Conservation (phyloP, 2,797 vertebrate genomes). For the Podarcis lilfordi region DNA sequence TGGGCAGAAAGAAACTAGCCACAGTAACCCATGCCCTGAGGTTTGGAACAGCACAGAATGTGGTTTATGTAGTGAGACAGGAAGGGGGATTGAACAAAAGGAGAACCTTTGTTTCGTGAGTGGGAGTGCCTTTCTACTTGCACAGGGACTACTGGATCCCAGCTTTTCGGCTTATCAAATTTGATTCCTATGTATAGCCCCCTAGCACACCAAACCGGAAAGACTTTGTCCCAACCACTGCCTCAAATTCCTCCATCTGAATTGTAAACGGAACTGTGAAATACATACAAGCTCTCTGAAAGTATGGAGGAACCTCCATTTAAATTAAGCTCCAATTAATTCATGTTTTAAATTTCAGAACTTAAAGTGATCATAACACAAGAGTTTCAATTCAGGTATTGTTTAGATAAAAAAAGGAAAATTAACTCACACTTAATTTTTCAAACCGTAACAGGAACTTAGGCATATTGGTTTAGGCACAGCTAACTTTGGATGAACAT, state of each 20-base stretch:
- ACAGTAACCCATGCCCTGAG: too few relatives aligned
- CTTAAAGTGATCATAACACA: not conserved
- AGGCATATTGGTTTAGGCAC: not conserved
- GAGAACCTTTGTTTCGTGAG: not conserved
- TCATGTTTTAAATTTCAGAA: constrained; percentile 1
- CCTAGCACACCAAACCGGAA: not conserved
- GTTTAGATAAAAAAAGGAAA: not conserved
- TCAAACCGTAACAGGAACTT: not conserved
- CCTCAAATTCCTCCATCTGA: not conserved
- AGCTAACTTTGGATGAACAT: not conserved
- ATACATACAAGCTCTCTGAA: not conserved
- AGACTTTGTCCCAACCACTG: not conserved
- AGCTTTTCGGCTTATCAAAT: not conserved
- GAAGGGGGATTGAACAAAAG: not conserved
- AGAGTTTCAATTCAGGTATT: not conserved
- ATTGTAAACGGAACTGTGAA: not conserved
- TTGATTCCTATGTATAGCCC: not conserved
- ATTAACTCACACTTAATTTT: not conserved
- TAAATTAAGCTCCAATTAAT: not conserved
- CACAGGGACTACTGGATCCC: not conserved
- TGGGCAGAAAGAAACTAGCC: too few relatives aligned
- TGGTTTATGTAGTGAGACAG: not conserved
- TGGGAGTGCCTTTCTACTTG: not conserved
- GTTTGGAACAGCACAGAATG: not conserved
- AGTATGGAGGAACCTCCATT: not conserved